Base-by-base conservation (phyloP, 2,797 vertebrate genomes). In the Adelosebastes latens region DNA sequence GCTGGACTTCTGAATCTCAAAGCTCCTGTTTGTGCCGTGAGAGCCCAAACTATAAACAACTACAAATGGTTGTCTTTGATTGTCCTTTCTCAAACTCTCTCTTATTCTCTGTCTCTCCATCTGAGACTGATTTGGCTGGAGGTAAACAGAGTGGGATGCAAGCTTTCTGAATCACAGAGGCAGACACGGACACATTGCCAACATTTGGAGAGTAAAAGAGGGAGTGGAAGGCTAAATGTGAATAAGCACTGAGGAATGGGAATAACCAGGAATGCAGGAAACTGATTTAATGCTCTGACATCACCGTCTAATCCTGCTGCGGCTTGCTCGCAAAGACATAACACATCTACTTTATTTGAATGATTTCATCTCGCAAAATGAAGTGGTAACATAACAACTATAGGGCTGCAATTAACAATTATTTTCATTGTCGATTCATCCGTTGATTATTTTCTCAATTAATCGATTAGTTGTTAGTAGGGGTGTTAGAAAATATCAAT, bases 71-170 rank as follows among this genome's bases (percentile, higher is more conserved):
- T 64, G 80, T 55, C 62, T 66, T 72, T 66, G 20, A n/a, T 53
- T 62, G 63, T n/a, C 42, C 16, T 29, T 12, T 25, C 24, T 60
- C 55, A 72, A 42, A 70, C 55, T 63, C 58, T 59, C 53, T 32
- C 55, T 55, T 61, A 46, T 70, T 79, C 36, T 67, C 64, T 4
- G 18, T 82, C 53, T 60, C 53, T 87, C 65, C 46, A 62, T 84
- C 66, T 63, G 79, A 80, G 71, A 55, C 20, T 1, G 29, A 81
- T 80, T 83, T 81, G 82, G 84, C 72, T 53, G 10, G 22, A 74
- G 60, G 78, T 84, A 77, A 89, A 86, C 83, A 78, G 67, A 72
- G 75, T 79, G 78, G 77, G 76, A 77, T 56, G 46, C 6, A 9
- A 46, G 60, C 27, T 79, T 71, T 67, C 78, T 82, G 77, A 81